phyloP scores from a whole-genome alignment of 2,797 vertebrate species.

The Eleutherodactylus coqui region DNA sequence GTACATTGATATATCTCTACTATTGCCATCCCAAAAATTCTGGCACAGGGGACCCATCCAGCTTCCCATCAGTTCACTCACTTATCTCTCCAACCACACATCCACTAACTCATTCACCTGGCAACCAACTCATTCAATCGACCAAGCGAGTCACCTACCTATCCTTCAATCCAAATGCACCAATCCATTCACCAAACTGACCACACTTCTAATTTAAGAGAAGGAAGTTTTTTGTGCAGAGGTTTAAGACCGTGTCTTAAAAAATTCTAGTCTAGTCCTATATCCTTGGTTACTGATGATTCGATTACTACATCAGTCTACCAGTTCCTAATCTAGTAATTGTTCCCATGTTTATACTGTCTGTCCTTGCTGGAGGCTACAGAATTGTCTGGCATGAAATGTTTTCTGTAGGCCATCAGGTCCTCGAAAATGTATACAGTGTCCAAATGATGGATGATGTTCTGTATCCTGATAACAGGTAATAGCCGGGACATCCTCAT shows the following conservation, averaged over 20 bases:
- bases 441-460: slow-evolving; percentile 55
- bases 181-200: not conserved
- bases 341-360: slow-evolving; percentile 14
- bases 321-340: not conserved
- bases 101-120: not conserved
- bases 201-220: not conserved
- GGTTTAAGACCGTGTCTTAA: not conserved
- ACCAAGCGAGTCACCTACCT: not conserved
- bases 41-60: not conserved
- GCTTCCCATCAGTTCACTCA: not conserved
- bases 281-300: not conserved
- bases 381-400: slow-evolving; percentile 22
- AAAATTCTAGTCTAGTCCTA: not conserved
- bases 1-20: not conserved
- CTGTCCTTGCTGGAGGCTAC: not conserved
- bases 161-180: not conserved
- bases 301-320: not conserved
- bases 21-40: not conserved
- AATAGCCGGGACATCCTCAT: not conserved
- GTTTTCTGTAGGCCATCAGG: slow-evolving; percentile 1
- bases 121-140: too few relatives aligned
- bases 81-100: not conserved
- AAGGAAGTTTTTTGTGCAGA: too few relatives aligned
- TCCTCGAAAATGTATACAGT: slow-evolving; percentile 51
- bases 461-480: slow-evolving; percentile 10